phyloP scores from a whole-genome alignment of 2,797 vertebrate genomes.

The Acestrorhynchus altus region DNA sequence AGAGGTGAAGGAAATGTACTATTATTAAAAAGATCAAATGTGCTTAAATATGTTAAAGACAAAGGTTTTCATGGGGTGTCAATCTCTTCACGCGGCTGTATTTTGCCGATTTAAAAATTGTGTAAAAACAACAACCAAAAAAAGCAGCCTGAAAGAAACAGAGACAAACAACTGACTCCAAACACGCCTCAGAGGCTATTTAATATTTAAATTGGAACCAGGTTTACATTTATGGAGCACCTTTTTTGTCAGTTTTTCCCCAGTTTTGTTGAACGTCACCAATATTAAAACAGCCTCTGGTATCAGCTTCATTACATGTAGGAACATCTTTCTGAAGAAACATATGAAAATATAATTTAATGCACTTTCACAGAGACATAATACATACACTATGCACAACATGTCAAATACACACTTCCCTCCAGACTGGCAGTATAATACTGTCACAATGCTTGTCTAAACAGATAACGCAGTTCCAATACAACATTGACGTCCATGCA shows the following conservation, averaged over 20 bases:
- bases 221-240: slow-evolving; percentile 94
- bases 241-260: slow-evolving; percentile 69
- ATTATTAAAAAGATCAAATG: too few species aligned
- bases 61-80: too few species aligned
- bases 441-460: slow-evolving; percentile 87
- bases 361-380: slow-evolving; percentile 96
- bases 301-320: slow-evolving; percentile 86
- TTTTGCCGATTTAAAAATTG: background rate
- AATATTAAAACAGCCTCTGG: slow-evolving; percentile 83
- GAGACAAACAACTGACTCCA: background rate
- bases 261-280: slow-evolving; percentile 79
- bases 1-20: too few species aligned
- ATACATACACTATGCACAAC: slow-evolving; percentile 97
- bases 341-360: slow-evolving; percentile 99
- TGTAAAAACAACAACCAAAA: too few species aligned
- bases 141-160: background rate
- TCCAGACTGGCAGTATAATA: slow-evolving; percentile 91
- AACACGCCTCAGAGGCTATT: slow-evolving; percentile 76
- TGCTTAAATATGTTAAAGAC: too few species aligned
- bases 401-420: slow-evolving; percentile 88
- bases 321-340: slow-evolving; percentile 87
- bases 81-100: background rate
- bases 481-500: slow-evolving; percentile 84
- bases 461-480: slow-evolving; percentile 80
- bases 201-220: slow-evolving; percentile 89